Evolutionary conservation across 2,797 vertebrate species (phyloP).

Genomic region (Rhinophrynus dorsalis): DNA sequence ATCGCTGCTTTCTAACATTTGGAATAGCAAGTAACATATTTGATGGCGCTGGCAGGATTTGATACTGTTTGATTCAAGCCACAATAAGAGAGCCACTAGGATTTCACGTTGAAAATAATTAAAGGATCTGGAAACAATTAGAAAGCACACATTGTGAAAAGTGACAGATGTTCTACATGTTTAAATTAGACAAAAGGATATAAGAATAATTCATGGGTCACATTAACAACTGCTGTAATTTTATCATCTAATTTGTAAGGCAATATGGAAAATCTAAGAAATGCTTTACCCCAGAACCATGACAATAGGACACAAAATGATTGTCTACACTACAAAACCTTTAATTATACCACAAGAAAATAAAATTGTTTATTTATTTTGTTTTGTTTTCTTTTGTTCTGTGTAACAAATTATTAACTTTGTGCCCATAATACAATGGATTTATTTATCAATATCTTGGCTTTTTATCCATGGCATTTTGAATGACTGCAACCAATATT

Average conservation of each 20-base stretch:
- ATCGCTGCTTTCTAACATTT: slow-evolving; percentile 80
- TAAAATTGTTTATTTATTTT: not conserved
- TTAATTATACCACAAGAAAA: too few relatives aligned
- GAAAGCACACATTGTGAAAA: slow-evolving; percentile 74
- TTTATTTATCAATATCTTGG: slow-evolving; percentile 1
- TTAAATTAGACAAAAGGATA: slow-evolving; percentile 75
- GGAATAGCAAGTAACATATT: slow-evolving; percentile 83
- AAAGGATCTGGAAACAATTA: slow-evolving; percentile 82
- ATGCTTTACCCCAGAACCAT: not conserved
- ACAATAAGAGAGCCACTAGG: slow-evolving; percentile 80
- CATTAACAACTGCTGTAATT: slow-evolving; percentile 69
- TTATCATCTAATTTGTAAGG: slow-evolving; percentile 63
- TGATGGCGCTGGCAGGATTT: slow-evolving; percentile 82
- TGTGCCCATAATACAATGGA: not conserved
- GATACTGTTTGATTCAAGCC: slow-evolving; percentile 79
- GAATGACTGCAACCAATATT: too few relatives aligned
- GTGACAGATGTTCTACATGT: slow-evolving; percentile 80
- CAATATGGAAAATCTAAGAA: slow-evolving; percentile 31
- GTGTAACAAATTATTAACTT: not conserved
- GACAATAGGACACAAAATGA: not conserved
- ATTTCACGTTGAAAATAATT: slow-evolving; percentile 82
- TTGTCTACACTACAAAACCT: not conserved
- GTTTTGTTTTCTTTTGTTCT: not conserved
- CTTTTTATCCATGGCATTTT: too few relatives aligned
- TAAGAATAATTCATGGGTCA: slow-evolving; percentile 72